Evolutionary conservation across 2,113 vertebrate genomes (phyloP).

Genomic region (Myrmecophaga tridactyla): DNA sequence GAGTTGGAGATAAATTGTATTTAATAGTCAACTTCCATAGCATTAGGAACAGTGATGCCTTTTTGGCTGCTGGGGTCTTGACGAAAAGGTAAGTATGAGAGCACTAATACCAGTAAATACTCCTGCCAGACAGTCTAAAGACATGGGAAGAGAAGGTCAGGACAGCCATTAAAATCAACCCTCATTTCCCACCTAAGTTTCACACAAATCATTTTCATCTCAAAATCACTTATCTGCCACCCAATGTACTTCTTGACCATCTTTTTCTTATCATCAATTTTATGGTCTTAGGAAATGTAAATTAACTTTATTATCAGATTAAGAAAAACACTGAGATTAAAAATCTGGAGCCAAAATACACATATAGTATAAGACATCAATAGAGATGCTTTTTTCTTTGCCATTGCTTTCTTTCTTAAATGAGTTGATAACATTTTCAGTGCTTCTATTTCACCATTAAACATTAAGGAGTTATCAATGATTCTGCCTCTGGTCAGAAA

Average conservation of each 20-base stretch:
- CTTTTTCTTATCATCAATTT: background rate
- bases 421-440: background rate
- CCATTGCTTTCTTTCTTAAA: background rate
- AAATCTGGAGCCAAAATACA: background rate
- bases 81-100: background rate
- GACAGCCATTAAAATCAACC: background rate
- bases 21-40: background rate
- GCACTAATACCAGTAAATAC: background rate
- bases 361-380: background rate
- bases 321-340: background rate
- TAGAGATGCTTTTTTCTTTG: slow-evolving; percentile 15
- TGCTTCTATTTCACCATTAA: background rate
- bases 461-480: background rate
- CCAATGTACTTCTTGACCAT: background rate
- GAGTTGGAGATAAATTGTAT: background rate
- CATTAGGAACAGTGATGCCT: background rate
- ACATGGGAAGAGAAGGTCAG: background rate
- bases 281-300: background rate
- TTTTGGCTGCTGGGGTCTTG: background rate
- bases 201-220: background rate
- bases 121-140: background rate
- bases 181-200: background rate
- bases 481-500: slow-evolving; percentile 37
- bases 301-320: slow-evolving; percentile 26
- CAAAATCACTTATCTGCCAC: background rate